Conservation (phyloP, 2,797 vertebrate species). For the Diplodus sargus region DNA sequence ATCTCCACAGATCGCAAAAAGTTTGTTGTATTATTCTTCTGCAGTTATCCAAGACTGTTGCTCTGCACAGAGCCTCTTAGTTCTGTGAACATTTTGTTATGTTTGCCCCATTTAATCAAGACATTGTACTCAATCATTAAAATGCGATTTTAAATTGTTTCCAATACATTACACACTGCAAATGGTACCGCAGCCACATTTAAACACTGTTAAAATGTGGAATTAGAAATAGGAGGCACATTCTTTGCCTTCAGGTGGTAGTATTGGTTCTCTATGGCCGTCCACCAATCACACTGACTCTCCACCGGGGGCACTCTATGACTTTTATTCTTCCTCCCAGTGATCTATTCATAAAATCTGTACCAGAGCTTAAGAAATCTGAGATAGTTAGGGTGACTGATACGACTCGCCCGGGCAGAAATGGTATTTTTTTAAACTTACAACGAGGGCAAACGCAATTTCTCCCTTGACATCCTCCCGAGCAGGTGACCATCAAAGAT, state of each 20-base stretch:
- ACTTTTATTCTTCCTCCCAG: conserved; percentile 18
- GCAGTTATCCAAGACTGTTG: conserved; percentile 19
- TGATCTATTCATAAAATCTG: conserved; percentile 52
- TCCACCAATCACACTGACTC: background rate
- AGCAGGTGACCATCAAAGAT: conserved; percentile 62
- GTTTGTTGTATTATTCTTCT: conserved; percentile 24
- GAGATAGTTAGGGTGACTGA: conserved; percentile 49
- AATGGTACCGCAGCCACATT: conserved; percentile 59
- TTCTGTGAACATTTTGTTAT: conserved; percentile 59
- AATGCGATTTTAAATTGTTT: conserved; percentile 72
- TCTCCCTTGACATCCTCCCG: conserved; percentile 47
- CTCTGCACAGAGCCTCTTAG: conserved; percentile 37
- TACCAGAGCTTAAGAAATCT: conserved; percentile 40
- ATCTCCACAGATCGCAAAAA: conserved; percentile 21
- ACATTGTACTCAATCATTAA: conserved; percentile 68
- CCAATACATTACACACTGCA: conserved; percentile 75
- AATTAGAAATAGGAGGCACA: conserved; percentile 8
- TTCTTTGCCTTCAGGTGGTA: conserved; percentile 75
- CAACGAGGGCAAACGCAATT: conserved; percentile 41
- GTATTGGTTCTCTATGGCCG: conserved; percentile 57
- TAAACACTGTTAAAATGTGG: conserved; percentile 48
- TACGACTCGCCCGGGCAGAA: conserved; percentile 33
- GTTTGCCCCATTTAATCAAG: conserved; percentile 68
- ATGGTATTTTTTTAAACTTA: conserved; percentile 12
- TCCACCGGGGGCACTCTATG: conserved; percentile 61